Evolutionary conservation across 1,140 invertebrate species (phyloP).

Genomic region (Pemphigus obesinymphae): DNA sequence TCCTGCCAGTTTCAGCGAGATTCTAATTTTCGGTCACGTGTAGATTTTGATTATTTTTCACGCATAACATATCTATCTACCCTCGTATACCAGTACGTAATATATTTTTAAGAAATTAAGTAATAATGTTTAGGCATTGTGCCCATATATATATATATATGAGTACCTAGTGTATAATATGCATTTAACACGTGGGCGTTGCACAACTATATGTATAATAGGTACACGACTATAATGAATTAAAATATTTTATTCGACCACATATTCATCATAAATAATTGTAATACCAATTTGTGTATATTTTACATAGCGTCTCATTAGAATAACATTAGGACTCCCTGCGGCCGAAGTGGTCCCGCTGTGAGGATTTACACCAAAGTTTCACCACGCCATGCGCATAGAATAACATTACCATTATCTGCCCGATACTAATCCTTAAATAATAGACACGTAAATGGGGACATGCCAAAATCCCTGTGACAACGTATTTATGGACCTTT

Average conservation of each 20-base stretch:
- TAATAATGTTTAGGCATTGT: too few relatives aligned
- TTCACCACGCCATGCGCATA: conserved; percentile 25
- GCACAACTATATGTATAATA: too few relatives aligned
- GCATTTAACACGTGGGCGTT: not conserved
- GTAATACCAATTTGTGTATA: conserved; percentile 30
- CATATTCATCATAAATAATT: conserved; percentile 6
- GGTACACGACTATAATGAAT: not conserved
- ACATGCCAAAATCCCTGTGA: conserved; percentile 38
- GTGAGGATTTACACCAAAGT: conserved; percentile 40
- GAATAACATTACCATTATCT: conserved; percentile 42
- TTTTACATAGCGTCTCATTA: conserved; percentile 34
- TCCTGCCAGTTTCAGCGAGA: conserved; percentile 3
- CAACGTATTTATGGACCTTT: conserved; percentile 36
- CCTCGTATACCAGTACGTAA: too few relatives aligned
- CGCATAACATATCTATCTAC: too few relatives aligned
- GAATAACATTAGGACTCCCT: conserved; percentile 41
- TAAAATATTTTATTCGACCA: not conserved
- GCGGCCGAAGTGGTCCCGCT: conserved; percentile 22
- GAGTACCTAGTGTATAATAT: not conserved
- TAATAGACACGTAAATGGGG: conserved; percentile 35
- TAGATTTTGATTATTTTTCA: not conserved
- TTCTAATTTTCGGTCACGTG: not conserved
- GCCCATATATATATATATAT: too few relatives aligned
- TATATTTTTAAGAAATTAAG: too few relatives aligned
- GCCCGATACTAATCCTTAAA: conserved; percentile 37